Percentiles rank a stretch among this genome's conserved stretches.
These are phyloP conservation scores for Sebastes schlegelii DNA, from an alignment of 2,113 vertebrate species.

Conservation along the genomic window DNA sequence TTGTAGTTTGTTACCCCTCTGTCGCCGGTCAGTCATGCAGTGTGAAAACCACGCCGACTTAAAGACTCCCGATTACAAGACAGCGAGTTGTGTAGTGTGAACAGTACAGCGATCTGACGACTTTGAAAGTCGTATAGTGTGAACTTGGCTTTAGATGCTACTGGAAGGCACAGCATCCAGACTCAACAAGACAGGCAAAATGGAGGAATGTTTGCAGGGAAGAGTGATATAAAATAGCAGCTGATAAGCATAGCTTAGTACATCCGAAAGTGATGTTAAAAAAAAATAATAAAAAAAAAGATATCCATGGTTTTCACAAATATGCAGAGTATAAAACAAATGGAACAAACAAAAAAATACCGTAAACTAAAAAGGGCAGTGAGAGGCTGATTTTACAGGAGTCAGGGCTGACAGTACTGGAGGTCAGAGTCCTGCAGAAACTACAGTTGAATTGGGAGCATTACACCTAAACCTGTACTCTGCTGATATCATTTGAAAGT, in stretches of 20 bases:
- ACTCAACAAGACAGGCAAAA: slow-evolving; percentile 37
- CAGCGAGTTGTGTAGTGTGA: too few species aligned
- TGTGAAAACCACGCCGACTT: too few species aligned
- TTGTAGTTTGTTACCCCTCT: too few species aligned
- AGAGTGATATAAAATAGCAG: slow-evolving; percentile 83
- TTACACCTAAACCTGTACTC: slow-evolving; percentile 26
- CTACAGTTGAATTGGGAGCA: slow-evolving; percentile 33
- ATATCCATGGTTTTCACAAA: slow-evolving; percentile 77
- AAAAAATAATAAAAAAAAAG: slow-evolving; percentile 53
- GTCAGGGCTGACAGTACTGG: slow-evolving; percentile 45
- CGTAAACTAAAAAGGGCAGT: slow-evolving; percentile 75
- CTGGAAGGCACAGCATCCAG: slow-evolving; percentile 37
- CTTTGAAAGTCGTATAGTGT: too few species aligned
- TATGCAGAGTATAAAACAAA: slow-evolving; percentile 73
- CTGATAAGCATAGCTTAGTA: slow-evolving; percentile 84
- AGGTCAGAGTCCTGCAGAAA: slow-evolving; percentile 31
- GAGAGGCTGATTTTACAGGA: slow-evolving; percentile 73
- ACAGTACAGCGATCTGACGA: too few species aligned
- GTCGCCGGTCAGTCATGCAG: too few species aligned
- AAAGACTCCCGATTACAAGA: too few species aligned
- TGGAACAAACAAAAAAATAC: slow-evolving; percentile 57
- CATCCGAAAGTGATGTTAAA: slow-evolving; percentile 71
- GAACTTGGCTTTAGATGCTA: slow-evolving; percentile 10
- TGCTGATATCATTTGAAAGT: slow-evolving; percentile 36
- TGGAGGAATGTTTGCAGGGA: slow-evolving; percentile 77